phyloP scores from a whole-genome alignment of 2,888 invertebrate genomes.

The Steinernema hermaphroditum region DNA sequence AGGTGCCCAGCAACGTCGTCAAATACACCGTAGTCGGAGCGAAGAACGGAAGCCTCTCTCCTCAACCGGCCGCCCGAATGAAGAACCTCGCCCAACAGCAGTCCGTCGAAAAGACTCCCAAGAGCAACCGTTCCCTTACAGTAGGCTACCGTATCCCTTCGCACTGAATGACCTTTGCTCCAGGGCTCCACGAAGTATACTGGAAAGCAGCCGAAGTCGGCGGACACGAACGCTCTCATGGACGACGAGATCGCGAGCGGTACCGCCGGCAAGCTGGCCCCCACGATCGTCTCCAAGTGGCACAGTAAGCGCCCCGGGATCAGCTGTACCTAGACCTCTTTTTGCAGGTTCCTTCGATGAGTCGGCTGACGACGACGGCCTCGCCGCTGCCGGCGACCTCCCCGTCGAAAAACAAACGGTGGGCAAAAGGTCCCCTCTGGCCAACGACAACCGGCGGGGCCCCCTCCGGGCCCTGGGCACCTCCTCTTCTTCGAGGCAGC shows the following conservation, averaged over 20 bases:
- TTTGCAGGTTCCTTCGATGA: slow-evolving; percentile 36
- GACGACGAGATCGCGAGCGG: slow-evolving; percentile 40
- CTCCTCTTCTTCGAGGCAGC: neutral
- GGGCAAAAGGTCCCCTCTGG: neutral
- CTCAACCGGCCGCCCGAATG: slow-evolving; percentile 3
- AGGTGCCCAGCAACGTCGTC: slow-evolving; percentile 14
- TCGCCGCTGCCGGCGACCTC: neutral
- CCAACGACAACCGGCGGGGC: slow-evolving; percentile 26
- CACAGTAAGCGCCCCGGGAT: slow-evolving; percentile 39
- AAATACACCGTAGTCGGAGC: slow-evolving; percentile 25
- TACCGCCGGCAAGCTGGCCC: slow-evolving; percentile 45
- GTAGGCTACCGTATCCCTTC: slow-evolving; percentile 36
- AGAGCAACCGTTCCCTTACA: slow-evolving; percentile 58
- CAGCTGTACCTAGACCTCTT: neutral
- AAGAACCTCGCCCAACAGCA: slow-evolving; percentile 28
- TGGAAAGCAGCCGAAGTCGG: slow-evolving; percentile 23
- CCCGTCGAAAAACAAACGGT: slow-evolving; percentile 3
- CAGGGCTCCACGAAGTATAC: slow-evolving; percentile 33
- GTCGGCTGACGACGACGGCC: slow-evolving; percentile 33
- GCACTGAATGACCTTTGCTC: slow-evolving; percentile 24
- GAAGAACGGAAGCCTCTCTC: slow-evolving; percentile 33
- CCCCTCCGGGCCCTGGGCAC: slow-evolving; percentile 3
- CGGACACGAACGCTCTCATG: slow-evolving; percentile 23
- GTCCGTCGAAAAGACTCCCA: slow-evolving; percentile 46
- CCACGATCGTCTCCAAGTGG: slow-evolving; percentile 53